phyloP scores from a whole-genome alignment of 2,113 vertebrate genomes.

The Isichthys henryi region DNA sequence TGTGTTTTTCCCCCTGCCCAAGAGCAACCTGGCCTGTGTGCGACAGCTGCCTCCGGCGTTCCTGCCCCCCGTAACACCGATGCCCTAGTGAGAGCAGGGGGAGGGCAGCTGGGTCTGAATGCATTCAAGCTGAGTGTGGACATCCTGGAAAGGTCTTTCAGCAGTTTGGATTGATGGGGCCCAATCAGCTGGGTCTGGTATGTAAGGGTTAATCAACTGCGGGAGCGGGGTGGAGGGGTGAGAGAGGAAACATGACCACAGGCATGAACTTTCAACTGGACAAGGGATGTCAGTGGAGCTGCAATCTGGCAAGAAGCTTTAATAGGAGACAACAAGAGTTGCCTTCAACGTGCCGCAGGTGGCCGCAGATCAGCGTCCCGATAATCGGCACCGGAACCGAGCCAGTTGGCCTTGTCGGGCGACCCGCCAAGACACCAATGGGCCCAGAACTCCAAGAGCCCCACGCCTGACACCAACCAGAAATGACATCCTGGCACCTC shows the following conservation, averaged over 20 bases:
- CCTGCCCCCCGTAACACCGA: neutral
- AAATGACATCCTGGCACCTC: conserved; percentile 70
- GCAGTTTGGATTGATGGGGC: neutral
- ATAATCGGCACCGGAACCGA: conserved; percentile 42
- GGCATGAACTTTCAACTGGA: conserved; percentile 31
- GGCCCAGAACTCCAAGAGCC: conserved; percentile 46
- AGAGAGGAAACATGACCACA: neutral
- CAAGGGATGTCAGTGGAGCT: conserved; percentile 47
- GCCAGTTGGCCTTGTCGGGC: conserved; percentile 51
- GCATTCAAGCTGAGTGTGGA: neutral
- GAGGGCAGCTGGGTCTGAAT: neutral
- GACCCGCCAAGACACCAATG: conserved; percentile 46
- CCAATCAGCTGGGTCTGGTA: neutral
- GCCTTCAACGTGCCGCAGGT: conserved; percentile 36
- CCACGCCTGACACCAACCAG: conserved; percentile 71
- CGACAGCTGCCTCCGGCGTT: neutral
- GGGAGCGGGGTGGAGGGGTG: neutral
- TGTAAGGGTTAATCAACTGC: neutral
- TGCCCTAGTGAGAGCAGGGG: neutral
- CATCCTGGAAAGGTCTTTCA: neutral
- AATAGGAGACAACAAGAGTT: conserved; percentile 62
- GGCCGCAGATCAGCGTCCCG: conserved; percentile 49
- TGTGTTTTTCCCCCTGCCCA: conserved; percentile 14
- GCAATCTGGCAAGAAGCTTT: conserved; percentile 36
- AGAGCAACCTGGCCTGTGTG: conserved; percentile 10